Percentiles rank a stretch among this genome's conserved stretches.
Conservation (phyloP, 2,113 vertebrate species). For the Eurystomus gularis region DNA sequence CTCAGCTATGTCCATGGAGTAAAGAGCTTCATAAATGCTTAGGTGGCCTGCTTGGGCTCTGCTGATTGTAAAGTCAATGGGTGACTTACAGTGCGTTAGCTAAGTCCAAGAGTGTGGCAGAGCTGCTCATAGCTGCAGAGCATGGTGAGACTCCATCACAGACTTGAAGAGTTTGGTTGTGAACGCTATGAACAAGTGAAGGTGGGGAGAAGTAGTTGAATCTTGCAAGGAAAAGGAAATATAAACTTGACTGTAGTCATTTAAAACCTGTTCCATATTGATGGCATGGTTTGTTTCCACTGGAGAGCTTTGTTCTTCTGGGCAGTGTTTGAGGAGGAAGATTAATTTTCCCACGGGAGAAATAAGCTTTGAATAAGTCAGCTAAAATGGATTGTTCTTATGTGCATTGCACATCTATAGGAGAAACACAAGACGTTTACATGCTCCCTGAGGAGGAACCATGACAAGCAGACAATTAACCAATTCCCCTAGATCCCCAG, state of each 20-base stretch:
- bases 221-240: neutral
- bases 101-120: neutral
- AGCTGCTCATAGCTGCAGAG: neutral
- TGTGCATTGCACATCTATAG: constrained; percentile 29
- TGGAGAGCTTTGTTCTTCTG: constrained; percentile 28
- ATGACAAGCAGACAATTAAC: constrained; percentile 67
- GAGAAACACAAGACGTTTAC: constrained; percentile 58
- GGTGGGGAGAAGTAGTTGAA: neutral
- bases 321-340: constrained; percentile 24
- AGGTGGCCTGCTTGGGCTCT: neutral
- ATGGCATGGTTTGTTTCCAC: neutral
- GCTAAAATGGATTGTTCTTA: constrained; percentile 48
- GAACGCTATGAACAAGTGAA: neutral
- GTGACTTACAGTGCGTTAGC: rapidly evolving
- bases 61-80: neutral
- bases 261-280: neutral
- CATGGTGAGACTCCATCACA: neutral
- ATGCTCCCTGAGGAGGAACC: constrained; percentile 65
- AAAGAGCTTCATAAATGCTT: neutral
- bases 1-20: neutral
- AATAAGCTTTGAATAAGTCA: constrained; percentile 61
- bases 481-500: constrained; percentile 27
- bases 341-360: constrained; percentile 69
- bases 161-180: neutral
- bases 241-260: neutral